Base-by-base conservation (phyloP, 2,113 vertebrate species). In the Lota lota region DNA sequence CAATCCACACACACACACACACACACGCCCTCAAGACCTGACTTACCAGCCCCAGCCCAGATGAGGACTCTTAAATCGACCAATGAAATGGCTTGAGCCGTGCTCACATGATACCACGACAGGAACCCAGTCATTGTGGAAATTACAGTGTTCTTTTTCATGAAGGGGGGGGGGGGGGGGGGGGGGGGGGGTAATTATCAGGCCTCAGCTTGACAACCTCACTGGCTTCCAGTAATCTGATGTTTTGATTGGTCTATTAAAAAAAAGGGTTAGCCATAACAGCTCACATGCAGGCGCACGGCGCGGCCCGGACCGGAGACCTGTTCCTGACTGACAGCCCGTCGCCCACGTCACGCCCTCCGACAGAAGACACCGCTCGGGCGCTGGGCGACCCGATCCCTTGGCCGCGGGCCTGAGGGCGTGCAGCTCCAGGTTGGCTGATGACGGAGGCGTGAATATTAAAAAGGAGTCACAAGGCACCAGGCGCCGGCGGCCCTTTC, bases 391-490 rank as follows among this genome's bases (percentile, higher is more conserved):
- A 80, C 66, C 70, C 50, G 75, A 84, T 79, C 72, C 65, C 61
- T 1, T 20, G 69, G 71, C 60, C 4, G 50, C 54, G 50, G 79
- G 69, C 75, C 88, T 73, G 65, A 67, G 71, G 90, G 88, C 86
- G 85, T 28, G 24, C 67, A 24, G 72, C 77, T 79, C 74, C 58
- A 77, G 76, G 84, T 83, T 80, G 74, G 80, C 76, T 86, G 82
- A 88, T 87, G 79, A 87, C 79, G 36, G 67, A 50, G 69, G 36
- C 65, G 83, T 80, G 81, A 89, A 89, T 86, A 90, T 92, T 90
- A 83, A 83, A 83, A 14, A 80, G 66, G 57, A 59, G 20, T 24
- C 67, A 83, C 87, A 81, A 63, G 57, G 84, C n/a, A 59, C 75
- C 69, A 84, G 78, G 83, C 81, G 84, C 81, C 79, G 76, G 5